Base-by-base conservation (phyloP, 2,888 invertebrate genomes). In the Hymenopus coronatus region DNA sequence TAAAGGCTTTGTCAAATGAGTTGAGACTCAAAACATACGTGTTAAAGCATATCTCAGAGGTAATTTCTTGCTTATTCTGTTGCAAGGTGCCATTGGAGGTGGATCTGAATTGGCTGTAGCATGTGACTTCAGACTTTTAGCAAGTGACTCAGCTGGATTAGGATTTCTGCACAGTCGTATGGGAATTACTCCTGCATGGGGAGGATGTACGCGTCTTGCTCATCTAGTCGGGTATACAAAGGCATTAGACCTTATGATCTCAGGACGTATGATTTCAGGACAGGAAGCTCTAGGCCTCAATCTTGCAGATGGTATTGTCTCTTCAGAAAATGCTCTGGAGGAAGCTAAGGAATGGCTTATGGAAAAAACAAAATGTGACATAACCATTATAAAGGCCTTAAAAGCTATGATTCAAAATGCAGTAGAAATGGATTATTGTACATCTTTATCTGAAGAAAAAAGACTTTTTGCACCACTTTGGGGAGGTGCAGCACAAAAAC, bases 181-280 rank as follows among this genome's bases (percentile, higher is more conserved):
- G 93, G 94, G 94, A 0, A 92, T 94, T 3, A 92, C 92, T 3
- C 93, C 94, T 1, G 94, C 94, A 0, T 94, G 94, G 94, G 94
- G 94, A n/a, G 94, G 94, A 15, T 93, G 93, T 33, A 93, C 93
- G 4, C 91, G 93, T 9, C 92, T 94, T 20, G 92, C 93, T 0
- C 91, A 92, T 85, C 90, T 94, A 3, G 89, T 94, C 2, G 94
- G 94, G 0, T 89, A 88, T 81, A 85, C 70, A n/a, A 85, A 91
- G 88, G 93, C 94, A 0, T 91, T 94, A n/a, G 92, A 94, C 12
- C 84, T 94, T 15, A 91, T 94, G 28, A 86, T 92, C 12, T 92
- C 92, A 1, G 91, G 92, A 12, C 91, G 92, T 89, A 91, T 92
- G 27, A 88, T 94, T 14, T 89, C 91, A 28, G 91, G 93, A 4